Base-by-base conservation (phyloP, 2,797 vertebrate species). In the Hapalemur alaotrensis region DNA sequence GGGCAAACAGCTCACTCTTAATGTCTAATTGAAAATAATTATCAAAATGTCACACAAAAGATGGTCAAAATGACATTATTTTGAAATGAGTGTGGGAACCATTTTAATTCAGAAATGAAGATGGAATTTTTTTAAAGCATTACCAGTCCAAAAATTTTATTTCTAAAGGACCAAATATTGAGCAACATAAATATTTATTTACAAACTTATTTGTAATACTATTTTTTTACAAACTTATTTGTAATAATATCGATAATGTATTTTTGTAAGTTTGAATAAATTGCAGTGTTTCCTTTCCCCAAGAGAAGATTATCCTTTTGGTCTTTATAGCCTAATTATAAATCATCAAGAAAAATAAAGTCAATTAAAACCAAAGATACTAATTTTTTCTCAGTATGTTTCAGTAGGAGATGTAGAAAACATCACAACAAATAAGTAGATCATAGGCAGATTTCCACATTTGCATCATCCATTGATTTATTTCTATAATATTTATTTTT, bases 81-180 rank as follows among this genome's bases (percentile, higher is more conserved):
- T 81, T 35, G 88, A 73, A 79, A 81, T 89, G 41, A 73, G 4
- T 43, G 79, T 22, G 17, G 57, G 14, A 95, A 57, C 1, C 22
- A 86, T 76, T 95, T 95, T 28, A 69, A 32, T 61, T 90, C 20
- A 88, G 78, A 90, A 93, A 92, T 35, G 22, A 54, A 73, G 54
- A 1, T 7, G 63, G 30, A 46, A 70, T 95, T 92, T 81, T 91
- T 93, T 73, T 43, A 43, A 94, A 76, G 4, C 6, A 35, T 75
- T 79, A n/a, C 0, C 43, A 35, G 7, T 61, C 2, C 43, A 80
- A 41, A 84, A 91, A 76, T 48, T 73, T 1, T 50, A 93, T 52
- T 92, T 84, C 17, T 63, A 63, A 69, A 88, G 41, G 7, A 48
- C 46, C 30, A 63, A 88, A 43, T 75, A 83, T 76, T 41, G 18